Evolutionary conservation across 2,888 invertebrate genomes (phyloP).

Genomic region (Ormyrus labotus): DNA sequence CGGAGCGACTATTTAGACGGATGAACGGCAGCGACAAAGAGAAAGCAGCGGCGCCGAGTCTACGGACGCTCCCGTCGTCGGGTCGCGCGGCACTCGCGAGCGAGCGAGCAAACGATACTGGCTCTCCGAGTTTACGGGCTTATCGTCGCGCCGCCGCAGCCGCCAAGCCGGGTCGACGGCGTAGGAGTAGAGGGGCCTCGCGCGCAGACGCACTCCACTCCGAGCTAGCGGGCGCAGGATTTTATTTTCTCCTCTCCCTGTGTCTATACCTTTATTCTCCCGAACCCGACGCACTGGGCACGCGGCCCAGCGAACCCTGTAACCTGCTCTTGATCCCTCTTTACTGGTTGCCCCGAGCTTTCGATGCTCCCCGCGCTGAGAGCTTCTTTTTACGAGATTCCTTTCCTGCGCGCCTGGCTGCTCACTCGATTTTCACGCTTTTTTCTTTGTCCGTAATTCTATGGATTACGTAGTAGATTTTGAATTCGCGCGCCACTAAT

Average conservation of each 20-base stretch:
- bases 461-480: no score
- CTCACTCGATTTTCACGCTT: no score
- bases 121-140: conserved; percentile 32
- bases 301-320: no score
- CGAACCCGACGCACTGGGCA: no score
- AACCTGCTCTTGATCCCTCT: neutral
- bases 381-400: neutral
- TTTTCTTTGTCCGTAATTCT: no score
- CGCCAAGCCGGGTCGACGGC: neutral
- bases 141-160: conserved; percentile 19
- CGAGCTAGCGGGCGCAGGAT: neutral
- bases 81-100: conserved; percentile 25
- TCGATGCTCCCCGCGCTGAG: neutral
- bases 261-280: no score
- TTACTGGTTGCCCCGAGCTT: neutral
- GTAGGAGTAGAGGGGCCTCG: conserved; percentile 46
- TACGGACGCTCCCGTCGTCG: neutral
- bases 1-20: neutral
- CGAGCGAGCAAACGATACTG: conserved; percentile 54
- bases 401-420: neutral
- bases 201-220: conserved; percentile 41
- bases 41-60: neutral
- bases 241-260: conserved; percentile 1
- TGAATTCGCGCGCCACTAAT: no score
- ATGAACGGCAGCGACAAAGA: neutral